phyloP scores from a whole-genome alignment of 1,140 invertebrate species.

The Drosophila pruinosa region DNA sequence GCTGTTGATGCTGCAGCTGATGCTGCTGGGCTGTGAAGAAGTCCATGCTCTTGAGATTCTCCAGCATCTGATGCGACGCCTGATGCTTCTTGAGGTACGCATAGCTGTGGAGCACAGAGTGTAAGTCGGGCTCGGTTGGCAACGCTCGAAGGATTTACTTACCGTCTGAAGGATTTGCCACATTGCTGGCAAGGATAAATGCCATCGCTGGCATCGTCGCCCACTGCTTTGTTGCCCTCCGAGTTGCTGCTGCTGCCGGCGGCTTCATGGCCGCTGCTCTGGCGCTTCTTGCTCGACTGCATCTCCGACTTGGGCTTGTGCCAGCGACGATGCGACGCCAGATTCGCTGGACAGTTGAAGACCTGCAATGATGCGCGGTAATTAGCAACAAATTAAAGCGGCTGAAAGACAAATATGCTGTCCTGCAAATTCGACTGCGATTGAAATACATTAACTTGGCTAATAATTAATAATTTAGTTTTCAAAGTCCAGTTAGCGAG shows the following conservation, averaged over 20 bases:
- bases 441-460: too few species aligned
- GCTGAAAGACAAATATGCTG: too few species aligned
- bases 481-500: too few species aligned
- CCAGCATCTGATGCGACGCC: constrained; percentile 80
- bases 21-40: constrained; percentile 61
- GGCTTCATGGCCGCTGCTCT: constrained; percentile 63
- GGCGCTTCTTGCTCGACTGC: constrained; percentile 52
- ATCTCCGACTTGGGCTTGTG: constrained; percentile 90
- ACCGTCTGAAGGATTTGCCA: constrained; percentile 90
- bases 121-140: too few species aligned
- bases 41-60: constrained; percentile 69
- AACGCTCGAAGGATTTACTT: constrained; percentile 11
- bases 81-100: constrained; percentile 91
- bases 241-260: not conserved
- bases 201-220: constrained; percentile 70
- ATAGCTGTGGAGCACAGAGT: constrained; percentile 83
- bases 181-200: constrained; percentile 90
- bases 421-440: too few species aligned
- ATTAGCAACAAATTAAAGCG: too few species aligned
- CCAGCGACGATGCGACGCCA: constrained; percentile 98
- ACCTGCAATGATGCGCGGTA: constrained; percentile 82
- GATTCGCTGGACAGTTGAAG: constrained; percentile 99
- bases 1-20: constrained; percentile 32
- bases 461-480: too few species aligned
- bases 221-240: constrained; percentile 49